Percentiles rank a stretch among this genome's conserved stretches.
Evolutionary conservation across 2,888 invertebrate species (phyloP).

Genomic region (Calameuta idolon): DNA sequence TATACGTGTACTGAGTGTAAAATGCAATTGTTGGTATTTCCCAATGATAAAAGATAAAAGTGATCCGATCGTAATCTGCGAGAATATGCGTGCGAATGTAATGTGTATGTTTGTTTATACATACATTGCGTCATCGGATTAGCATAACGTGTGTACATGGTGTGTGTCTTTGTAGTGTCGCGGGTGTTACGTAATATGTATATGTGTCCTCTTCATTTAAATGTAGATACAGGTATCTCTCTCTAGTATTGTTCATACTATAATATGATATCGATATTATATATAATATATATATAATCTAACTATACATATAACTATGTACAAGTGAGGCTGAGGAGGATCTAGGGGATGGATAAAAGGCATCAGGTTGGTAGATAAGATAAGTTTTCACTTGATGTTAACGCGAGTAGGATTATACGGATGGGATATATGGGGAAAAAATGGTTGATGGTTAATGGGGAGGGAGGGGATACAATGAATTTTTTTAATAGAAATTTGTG

Average conservation of each 20-base stretch:
- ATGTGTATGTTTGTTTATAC: not conserved
- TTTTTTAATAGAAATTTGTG: slow-evolving; percentile 9
- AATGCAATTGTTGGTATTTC: not conserved
- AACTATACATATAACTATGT: slow-evolving; percentile 67
- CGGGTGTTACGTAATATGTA: slow-evolving; percentile 1
- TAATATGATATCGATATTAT: slow-evolving; percentile 36
- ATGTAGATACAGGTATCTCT: slow-evolving; percentile 24
- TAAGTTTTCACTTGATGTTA: not conserved
- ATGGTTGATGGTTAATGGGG: slow-evolving; percentile 8
- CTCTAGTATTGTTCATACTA: slow-evolving; percentile 43
- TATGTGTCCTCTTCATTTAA: slow-evolving; percentile 7
- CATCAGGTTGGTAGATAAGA: not conserved
- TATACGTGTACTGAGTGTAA: not conserved
- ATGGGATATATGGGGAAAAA: slow-evolving; percentile 6
- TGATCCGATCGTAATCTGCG: not conserved
- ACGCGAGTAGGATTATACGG: too few relatives aligned
- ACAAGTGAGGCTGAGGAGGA: slow-evolving; percentile 52
- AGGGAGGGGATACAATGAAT: slow-evolving; percentile 5
- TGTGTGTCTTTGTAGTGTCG: not conserved
- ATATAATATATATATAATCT: slow-evolving; percentile 54
- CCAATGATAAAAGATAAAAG: not conserved
- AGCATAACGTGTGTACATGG: not conserved
- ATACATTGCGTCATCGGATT: not conserved
- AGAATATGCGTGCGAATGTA: slow-evolving; percentile 1
- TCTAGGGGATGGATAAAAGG: slow-evolving; percentile 24